Base-by-base conservation (phyloP, 1,140 invertebrate genomes). In the Euwallacea fornicatus region DNA sequence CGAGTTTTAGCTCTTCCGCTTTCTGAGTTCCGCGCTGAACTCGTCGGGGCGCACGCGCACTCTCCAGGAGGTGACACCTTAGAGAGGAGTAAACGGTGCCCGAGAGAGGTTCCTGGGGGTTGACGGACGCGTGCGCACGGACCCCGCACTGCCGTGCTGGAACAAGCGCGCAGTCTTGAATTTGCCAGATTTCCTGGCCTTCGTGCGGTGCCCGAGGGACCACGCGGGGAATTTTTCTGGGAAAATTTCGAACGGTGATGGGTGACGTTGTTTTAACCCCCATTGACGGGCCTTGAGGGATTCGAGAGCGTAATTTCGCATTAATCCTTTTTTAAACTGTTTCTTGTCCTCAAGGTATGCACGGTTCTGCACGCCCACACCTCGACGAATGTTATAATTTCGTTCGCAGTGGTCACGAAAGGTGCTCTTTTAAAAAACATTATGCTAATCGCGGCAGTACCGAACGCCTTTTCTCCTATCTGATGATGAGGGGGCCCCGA, bases 1-100 rank as follows among this genome's bases (percentile, higher is more conserved):
- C 46, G 46, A 50, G 46, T 50, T 13, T 50, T 50, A 50, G 6
- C 6, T 13, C 2, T 50, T 50, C 6, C 6, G 75, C 8, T 80
- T 76, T 71, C 78, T 81, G 0, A 85, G 56, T 70, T 83, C 78
- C 6, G 83, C 79, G 70, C 82, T 83, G 0, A 85, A 72, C 73
- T 83, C 78, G 54, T 74, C n/a, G n/a, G n/a, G n/a, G n/a, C n/a
- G n/a, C n/a, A 62, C 9, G 6, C 0, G 0, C 10, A 2, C 59
- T 62, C 33, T 2, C 42, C 7, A 2, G 0, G 42, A n/a, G n/a
- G n/a, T n/a, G n/a, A n/a, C n/a, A n/a, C n/a, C 16, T 50, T 16
- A 9, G 16, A 46, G 15, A 21, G n/a, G 47, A 0, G 43, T 13
- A 21, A 2, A 50, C 13, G 16, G 43, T 13, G 16, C 10, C 10